Evolutionary conservation across 92 coral and sea anemone species (phyloP), one percentile per base, ranked within the genome.

Genomic region (Parazoanthus swiftii): DNA sequence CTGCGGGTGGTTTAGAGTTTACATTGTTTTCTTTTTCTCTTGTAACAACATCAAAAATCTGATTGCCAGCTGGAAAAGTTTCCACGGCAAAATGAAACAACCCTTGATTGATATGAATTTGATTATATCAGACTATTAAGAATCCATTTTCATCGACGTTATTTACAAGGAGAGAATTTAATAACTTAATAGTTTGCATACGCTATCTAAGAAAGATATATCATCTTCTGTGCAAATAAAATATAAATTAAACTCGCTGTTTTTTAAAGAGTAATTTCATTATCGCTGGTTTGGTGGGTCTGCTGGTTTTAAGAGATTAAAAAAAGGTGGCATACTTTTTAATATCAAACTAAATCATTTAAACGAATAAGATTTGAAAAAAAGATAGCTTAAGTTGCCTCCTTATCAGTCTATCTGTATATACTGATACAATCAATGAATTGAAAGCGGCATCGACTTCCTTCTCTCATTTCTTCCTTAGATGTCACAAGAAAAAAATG

Each of bases 1-100:
- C 8, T 54, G 82, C 63, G 82, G 82, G 43, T 79, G 65, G 77
- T 51, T 48, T 25, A n/a, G 39, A 79, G 35, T 51, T 25, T n/a
- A 50, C n/a, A 46, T 25, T 79, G 65, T 23, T 48, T 46, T 79
- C 65, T 25, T 46, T 50, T 54, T 46, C 63, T 50, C 38, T 79
- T 48, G 82, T 79, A 79, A 46, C 35, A 79, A 50, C 33, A 44
- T 79, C 65, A 54, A n/a, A 26, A 26, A 1, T 21, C 67, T 44
- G 6, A 46, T 79, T 50, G 10, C 66, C 82, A 79, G 59, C 82
- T 79, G 82, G 66, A 25, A 18, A 79, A n/a, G 58, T 79, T 79
- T 79, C 82, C 82, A 79, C 82, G 82, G 82, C 39, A 79, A 78
- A 78, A 46, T 79, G 37, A 50, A 79, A 79, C 63, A n/a, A 7